Evolutionary conservation across 2,797 vertebrate genomes (phyloP).

Genomic region (Lophius americanus): DNA sequence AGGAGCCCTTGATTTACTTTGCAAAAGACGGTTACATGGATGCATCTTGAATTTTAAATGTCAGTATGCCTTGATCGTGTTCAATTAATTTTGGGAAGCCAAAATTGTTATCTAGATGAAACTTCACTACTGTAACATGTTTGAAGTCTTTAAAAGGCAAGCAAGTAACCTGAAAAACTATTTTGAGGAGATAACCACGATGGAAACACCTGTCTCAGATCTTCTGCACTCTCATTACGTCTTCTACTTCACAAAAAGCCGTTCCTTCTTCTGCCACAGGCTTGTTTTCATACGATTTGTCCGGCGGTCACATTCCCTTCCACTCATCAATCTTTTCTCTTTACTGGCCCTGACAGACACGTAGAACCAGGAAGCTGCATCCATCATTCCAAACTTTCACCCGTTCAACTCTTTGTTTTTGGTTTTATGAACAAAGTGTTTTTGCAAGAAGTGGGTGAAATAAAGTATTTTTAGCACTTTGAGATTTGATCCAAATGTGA

Average conservation of each 20-base stretch:
- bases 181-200: not conserved
- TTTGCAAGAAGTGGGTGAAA: slow-evolving; percentile 14
- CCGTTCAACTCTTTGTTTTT: slow-evolving; percentile 46
- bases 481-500: too few relatives aligned
- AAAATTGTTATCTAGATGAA: too few relatives aligned
- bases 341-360: slow-evolving; percentile 63
- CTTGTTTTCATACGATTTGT: slow-evolving; percentile 52
- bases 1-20: too few relatives aligned
- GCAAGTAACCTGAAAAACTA: not conserved
- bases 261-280: slow-evolving; percentile 13
- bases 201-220: not conserved
- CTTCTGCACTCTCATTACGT: not conserved
- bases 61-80: too few relatives aligned
- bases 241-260: slow-evolving; percentile 1
- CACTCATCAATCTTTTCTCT: slow-evolving; percentile 66
- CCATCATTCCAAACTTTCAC: slow-evolving; percentile 1
- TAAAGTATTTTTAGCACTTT: not conserved
- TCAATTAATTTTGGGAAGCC: too few relatives aligned
- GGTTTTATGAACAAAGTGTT: slow-evolving; percentile 37
- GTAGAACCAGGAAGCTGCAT: slow-evolving; percentile 68
- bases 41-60: too few relatives aligned
- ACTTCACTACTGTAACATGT: too few relatives aligned
- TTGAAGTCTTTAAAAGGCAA: not conserved
- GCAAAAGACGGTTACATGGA: too few relatives aligned
- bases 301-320: slow-evolving; percentile 78